Base-by-base conservation (phyloP, 2,888 invertebrate genomes). In the Acanthacorydalis orientalis region DNA sequence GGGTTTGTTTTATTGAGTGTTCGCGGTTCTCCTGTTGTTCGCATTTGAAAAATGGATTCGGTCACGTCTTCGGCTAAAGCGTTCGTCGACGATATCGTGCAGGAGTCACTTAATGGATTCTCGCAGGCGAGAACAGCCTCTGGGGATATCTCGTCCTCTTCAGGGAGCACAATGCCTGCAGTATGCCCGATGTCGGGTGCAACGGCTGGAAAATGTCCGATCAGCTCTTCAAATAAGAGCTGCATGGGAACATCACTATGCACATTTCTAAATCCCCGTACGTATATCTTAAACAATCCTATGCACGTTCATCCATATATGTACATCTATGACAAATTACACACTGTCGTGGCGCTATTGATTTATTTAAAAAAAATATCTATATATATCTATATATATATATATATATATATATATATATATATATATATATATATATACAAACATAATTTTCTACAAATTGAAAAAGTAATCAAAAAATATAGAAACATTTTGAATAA, bases 261-360 rank as follows among this genome's bases (percentile, higher is more conserved):
- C 63, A 65, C 68, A 53, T 59, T 72, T 49, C 67, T 72, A 50
- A 61, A 67, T 55, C 72, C 72, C 53, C 60, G 72, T 73, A 72
- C 56, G 71, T 65, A 57, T 56, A 48, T 48, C 49, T 52, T 47
- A 48, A 47, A 37, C 43, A 42, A 2, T 23, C 8, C 16, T 41
- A 10, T 31, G 10, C 23, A 37, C n/a, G n/a, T 3, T 14, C 10
- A 32, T 31, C 32, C 44, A 31, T n/a, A 14, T 34, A n/a, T 31
- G 9, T 44, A 6, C 10, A 14, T 38, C 10, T 38, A 12, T 7
- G 10, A 8, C 38, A 11, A 7, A 7, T 37, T 3, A 37, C 12
- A 37, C 37, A 23, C 6, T 23, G 23, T 23, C 6, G 23, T 23
- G 6, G 23, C 2, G 23, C 3, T 23, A 6, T 23, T 2, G 6